Evolutionary conservation across 2,888 invertebrate species (phyloP).

Genomic region (Tanypteryx hageni): DNA sequence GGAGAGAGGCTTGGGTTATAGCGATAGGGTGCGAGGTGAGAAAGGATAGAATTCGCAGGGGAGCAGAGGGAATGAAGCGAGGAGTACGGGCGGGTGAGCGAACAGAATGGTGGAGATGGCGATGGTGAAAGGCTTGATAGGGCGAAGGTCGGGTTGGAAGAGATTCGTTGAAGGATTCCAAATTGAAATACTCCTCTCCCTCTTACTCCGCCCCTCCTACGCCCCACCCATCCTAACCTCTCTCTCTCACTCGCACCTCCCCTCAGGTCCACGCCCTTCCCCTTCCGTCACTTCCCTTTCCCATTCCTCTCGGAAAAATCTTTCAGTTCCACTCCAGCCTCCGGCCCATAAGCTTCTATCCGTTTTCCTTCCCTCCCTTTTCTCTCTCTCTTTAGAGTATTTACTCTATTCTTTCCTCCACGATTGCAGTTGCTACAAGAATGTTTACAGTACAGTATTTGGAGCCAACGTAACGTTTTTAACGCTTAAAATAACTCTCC

Average conservation of each 20-base stretch:
- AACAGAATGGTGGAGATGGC: not conserved
- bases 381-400: not conserved
- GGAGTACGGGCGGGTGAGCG: not conserved
- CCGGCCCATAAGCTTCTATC: not conserved
- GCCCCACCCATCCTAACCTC: not conserved
- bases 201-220: not conserved
- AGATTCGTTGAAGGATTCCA: conserved; percentile 31
- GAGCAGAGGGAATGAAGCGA: not conserved
- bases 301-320: no score
- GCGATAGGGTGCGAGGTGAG: not conserved
- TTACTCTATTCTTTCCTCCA: not conserved
- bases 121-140: not conserved
- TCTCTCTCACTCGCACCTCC: no score
- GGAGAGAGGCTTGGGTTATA: not conserved
- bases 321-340: not conserved
- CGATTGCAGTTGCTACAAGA: not conserved
- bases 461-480: not conserved
- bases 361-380: not conserved
- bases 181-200: conserved; percentile 25
- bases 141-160: not conserved
- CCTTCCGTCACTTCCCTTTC: no score
- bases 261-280: no score
- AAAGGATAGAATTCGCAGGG: not conserved
- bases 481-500: not conserved
- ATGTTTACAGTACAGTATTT: not conserved